These are phyloP conservation scores for Oryzias javanicus DNA, from an alignment of 2,113 vertebrate species.

Conservation along the genomic window DNA sequence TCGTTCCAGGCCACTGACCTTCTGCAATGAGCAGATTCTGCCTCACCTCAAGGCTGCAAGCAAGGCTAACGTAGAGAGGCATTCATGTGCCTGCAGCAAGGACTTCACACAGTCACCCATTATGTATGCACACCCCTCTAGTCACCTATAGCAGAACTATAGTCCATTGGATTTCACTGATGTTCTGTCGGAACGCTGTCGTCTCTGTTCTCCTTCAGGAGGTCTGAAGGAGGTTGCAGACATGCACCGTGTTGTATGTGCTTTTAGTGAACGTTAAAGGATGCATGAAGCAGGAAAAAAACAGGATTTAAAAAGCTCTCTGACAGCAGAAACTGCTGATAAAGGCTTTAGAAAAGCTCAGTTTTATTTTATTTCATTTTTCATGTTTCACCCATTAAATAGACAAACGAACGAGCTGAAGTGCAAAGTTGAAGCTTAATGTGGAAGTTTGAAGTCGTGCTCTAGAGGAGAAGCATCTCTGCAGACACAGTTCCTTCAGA, in stretches of 20 bases:
- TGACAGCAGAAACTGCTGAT: too few relatives aligned
- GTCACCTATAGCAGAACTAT: conserved; percentile 44
- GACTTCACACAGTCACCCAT: conserved; percentile 43
- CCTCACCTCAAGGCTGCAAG: conserved; percentile 54
- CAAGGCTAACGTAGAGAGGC: conserved; percentile 43
- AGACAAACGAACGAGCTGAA: too few relatives aligned
- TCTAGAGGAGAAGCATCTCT: too few relatives aligned
- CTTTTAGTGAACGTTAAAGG: conserved; percentile 7
- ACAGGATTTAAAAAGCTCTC: too few relatives aligned
- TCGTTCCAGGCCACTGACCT: conserved; percentile 60
- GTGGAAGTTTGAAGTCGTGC: too few relatives aligned
- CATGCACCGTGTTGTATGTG: conserved; percentile 54
- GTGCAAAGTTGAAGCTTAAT: too few relatives aligned
- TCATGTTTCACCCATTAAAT: too few relatives aligned
- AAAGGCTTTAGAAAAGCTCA: too few relatives aligned
- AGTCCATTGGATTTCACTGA: conserved; percentile 58
- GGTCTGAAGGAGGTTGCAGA: conserved; percentile 67
- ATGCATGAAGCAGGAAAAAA: too few relatives aligned
- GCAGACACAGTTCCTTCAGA: too few relatives aligned
- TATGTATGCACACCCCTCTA: conserved; percentile 10
- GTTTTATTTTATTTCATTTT: too few relatives aligned
- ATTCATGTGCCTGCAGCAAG: conserved; percentile 16
- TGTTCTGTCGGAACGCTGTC: conserved; percentile 34
- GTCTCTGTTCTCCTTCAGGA: conserved; percentile 35
- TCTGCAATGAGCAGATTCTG: conserved; percentile 60